Evolutionary conservation across 1,140 invertebrate genomes (phyloP).

Genomic region (Drosophila bocki): DNA sequence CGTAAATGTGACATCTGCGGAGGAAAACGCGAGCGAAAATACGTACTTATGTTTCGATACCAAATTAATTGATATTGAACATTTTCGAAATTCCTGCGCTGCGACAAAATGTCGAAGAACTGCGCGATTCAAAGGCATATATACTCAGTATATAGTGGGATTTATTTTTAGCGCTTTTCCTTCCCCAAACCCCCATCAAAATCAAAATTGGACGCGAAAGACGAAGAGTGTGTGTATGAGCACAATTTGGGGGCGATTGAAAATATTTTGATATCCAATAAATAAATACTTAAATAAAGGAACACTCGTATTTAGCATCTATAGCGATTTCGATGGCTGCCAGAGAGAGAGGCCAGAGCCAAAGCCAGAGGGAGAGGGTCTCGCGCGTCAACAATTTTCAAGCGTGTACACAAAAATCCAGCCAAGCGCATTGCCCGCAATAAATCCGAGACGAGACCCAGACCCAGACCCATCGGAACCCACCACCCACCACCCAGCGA

Average conservation of each 20-base stretch:
- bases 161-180: constrained; percentile 47
- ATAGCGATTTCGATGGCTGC: constrained; percentile 31
- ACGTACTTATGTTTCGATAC: constrained; percentile 21
- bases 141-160: constrained; percentile 48
- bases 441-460: constrained; percentile 62
- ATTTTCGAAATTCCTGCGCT: constrained; percentile 51
- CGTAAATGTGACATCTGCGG: constrained; percentile 55
- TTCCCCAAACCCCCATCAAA: constrained; percentile 5
- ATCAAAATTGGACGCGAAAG: constrained; percentile 46
- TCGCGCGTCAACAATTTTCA: constrained; percentile 80
- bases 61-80: constrained; percentile 78
- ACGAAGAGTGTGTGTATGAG: constrained; percentile 36
- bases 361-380: constrained; percentile 4
- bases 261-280: constrained; percentile 78
- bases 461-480: constrained; percentile 58
- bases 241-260: constrained; percentile 50
- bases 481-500: constrained; percentile 30
- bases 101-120: constrained; percentile 80
- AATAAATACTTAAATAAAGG: constrained; percentile 66
- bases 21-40: constrained; percentile 16
- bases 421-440: constrained; percentile 56
- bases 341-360: neutral
- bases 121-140: constrained; percentile 51
- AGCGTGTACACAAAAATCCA: constrained; percentile 80
- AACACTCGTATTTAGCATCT: constrained; percentile 32